Conservation (phyloP, 2,888 invertebrate genomes). For the Trachelus troglodyta region DNA sequence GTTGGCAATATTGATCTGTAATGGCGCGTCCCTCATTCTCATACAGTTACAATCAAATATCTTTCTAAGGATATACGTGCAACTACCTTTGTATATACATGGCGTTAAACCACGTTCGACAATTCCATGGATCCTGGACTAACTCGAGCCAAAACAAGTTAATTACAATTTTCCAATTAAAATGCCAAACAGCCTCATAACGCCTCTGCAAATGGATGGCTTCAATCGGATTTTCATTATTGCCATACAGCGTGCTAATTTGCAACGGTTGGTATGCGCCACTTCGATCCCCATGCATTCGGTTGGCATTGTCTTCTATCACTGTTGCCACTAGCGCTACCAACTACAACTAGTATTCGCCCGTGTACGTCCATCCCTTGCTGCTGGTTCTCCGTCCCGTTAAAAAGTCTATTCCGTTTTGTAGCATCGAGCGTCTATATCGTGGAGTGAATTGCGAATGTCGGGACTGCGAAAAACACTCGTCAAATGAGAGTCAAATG, state of each 20-base stretch:
- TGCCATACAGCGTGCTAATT: slow-evolving; percentile 54
- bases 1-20: background rate
- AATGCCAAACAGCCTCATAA: slow-evolving; percentile 47
- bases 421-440: background rate
- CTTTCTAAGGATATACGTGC: background rate
- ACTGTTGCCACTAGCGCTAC: background rate
- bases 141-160: slow-evolving; percentile 12
- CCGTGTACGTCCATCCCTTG: background rate
- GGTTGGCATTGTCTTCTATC: background rate
- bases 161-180: slow-evolving; percentile 57
- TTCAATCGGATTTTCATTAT: slow-evolving; percentile 60
- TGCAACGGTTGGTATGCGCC: slow-evolving; percentile 31
- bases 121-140: background rate
- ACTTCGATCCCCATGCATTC: background rate
- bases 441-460: background rate
- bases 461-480: background rate
- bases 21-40: background rate
- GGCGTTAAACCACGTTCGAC: background rate
- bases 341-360: background rate
- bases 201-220: slow-evolving; percentile 48
- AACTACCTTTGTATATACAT: background rate
- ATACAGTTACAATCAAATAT: background rate
- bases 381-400: background rate
- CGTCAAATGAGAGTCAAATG: background rate
- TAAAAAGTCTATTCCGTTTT: background rate